A percentile compares a stretch with the other conserved stretches of the same genome.
phyloP scores from a whole-genome alignment of 2,797 vertebrate species.

The Carapus acus region DNA sequence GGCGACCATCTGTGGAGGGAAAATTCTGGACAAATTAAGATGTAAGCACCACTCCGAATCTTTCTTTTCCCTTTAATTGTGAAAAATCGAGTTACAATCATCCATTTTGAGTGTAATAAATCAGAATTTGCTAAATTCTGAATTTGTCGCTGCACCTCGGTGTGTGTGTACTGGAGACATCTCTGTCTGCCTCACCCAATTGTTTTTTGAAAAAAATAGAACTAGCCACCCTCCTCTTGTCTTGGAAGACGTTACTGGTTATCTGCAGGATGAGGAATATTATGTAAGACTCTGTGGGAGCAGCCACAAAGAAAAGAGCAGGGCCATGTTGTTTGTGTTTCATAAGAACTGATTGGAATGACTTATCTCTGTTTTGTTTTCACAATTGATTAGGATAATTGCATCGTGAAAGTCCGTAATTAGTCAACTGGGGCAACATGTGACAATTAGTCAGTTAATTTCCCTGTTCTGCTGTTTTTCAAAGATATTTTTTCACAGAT shows the following conservation, averaged over 20 bases:
- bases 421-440: slow-evolving; percentile 53
- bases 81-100: slow-evolving; percentile 28
- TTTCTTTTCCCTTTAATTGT: slow-evolving; percentile 37
- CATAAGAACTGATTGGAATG: slow-evolving; percentile 51
- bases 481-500: slow-evolving; percentile 98
- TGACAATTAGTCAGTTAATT: slow-evolving; percentile 61
- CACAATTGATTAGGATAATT: slow-evolving; percentile 62
- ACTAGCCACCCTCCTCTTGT: slow-evolving; percentile 24
- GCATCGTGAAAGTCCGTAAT: slow-evolving; percentile 59
- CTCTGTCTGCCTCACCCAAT: slow-evolving; percentile 27
- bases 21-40: slow-evolving; percentile 98
- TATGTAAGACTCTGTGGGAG: slow-evolving; percentile 57
- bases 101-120: slow-evolving; percentile 32
- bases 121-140: slow-evolving; percentile 29
- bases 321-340: slow-evolving; percentile 24
- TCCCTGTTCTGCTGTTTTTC: slow-evolving; percentile 28
- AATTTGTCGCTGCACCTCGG: slow-evolving; percentile 13
- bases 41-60: slow-evolving; percentile 77
- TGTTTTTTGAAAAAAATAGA: slow-evolving; percentile 27
- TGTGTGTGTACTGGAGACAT: slow-evolving; percentile 21
- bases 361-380: slow-evolving; percentile 64
- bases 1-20: slow-evolving; percentile 93
- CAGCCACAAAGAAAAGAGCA: slow-evolving; percentile 27
- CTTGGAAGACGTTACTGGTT: slow-evolving; percentile 55
- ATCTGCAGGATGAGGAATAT: slow-evolving; percentile 49